A percentile compares a stretch with the other conserved stretches of the same genome.
Conservation (phyloP, 2,888 invertebrate species). For the Bellardia pandia region DNA sequence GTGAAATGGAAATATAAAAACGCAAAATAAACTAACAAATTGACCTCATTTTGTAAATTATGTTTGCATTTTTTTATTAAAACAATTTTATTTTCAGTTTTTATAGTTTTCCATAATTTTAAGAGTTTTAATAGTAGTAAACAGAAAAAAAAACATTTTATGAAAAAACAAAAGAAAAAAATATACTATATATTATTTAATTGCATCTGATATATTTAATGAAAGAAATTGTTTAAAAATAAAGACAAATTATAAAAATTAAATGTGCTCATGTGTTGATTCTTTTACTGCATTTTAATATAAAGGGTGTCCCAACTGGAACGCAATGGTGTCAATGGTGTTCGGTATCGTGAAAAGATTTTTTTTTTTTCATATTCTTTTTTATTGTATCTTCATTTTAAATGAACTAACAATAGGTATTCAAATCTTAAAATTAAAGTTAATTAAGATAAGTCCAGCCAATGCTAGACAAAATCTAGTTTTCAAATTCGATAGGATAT, state of each 20-base stretch:
- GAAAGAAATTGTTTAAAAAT: constrained; percentile 61
- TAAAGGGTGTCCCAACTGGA: too few relatives aligned
- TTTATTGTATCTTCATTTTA: too few relatives aligned
- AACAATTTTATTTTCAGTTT: background rate
- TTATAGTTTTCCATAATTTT: constrained; percentile 50
- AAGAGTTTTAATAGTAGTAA: constrained; percentile 33
- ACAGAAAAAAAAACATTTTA: constrained; percentile 28
- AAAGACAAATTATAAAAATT: constrained; percentile 58
- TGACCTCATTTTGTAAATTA: constrained; percentile 57
- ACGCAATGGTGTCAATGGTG: too few relatives aligned
- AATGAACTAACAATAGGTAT: too few relatives aligned
- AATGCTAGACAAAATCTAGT: too few relatives aligned
- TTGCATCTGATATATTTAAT: constrained; percentile 62
- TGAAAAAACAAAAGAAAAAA: constrained; percentile 6
- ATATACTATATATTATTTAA: constrained; percentile 43
- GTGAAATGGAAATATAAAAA: background rate
- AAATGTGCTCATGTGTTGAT: background rate
- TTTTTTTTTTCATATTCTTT: too few relatives aligned
- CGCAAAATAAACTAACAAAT: constrained; percentile 3
- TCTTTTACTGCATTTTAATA: too few relatives aligned
- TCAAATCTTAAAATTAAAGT: too few relatives aligned
- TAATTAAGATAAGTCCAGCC: too few relatives aligned
- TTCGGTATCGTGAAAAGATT: too few relatives aligned
- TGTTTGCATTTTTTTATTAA: background rate
- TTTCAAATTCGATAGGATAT: too few relatives aligned